Evolutionary conservation across 1,140 invertebrate genomes (phyloP).

Genomic region (Papilio helenus): DNA sequence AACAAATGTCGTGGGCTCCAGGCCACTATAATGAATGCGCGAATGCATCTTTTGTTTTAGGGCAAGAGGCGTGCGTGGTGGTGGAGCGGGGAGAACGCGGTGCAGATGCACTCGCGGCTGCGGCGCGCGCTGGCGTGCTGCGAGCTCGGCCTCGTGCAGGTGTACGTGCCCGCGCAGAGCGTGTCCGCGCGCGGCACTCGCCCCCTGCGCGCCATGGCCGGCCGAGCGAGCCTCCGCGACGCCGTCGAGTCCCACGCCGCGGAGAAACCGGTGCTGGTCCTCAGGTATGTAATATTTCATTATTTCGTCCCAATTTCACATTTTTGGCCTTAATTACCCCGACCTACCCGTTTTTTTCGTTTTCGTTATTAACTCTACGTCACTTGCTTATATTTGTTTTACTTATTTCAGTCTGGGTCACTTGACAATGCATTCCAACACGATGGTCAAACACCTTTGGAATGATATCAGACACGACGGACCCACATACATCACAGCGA

Average conservation of each 20-base stretch:
- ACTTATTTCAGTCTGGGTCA: constrained; percentile 56
- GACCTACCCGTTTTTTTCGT: background rate
- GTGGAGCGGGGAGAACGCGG: constrained; percentile 49
- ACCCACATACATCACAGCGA: constrained; percentile 52
- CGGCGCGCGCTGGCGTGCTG: constrained; percentile 52
- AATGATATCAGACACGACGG: constrained; percentile 55
- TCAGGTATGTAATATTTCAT: constrained; percentile 47
- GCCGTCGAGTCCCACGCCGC: constrained; percentile 62
- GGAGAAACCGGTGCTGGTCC: constrained; percentile 48
- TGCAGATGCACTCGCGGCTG: constrained; percentile 56
- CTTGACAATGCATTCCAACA: constrained; percentile 55
- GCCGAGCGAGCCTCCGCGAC: constrained; percentile 55
- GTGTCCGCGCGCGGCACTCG: constrained; percentile 47
- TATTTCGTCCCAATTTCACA: too few species aligned
- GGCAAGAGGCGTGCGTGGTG: constrained; percentile 33
- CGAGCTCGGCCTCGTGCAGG: constrained; percentile 54
- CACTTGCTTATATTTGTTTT: background rate
- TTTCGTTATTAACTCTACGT: background rate
- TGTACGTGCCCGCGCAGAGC: constrained; percentile 56
- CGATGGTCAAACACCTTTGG: constrained; percentile 57
- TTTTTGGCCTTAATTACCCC: background rate
- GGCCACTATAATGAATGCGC: too few species aligned
- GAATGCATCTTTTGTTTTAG: background rate
- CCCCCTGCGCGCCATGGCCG: constrained; percentile 29
- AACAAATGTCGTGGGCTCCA: too few species aligned